phyloP scores from a whole-genome alignment of 2,888 invertebrate genomes.

The Hermodice carunculata region DNA sequence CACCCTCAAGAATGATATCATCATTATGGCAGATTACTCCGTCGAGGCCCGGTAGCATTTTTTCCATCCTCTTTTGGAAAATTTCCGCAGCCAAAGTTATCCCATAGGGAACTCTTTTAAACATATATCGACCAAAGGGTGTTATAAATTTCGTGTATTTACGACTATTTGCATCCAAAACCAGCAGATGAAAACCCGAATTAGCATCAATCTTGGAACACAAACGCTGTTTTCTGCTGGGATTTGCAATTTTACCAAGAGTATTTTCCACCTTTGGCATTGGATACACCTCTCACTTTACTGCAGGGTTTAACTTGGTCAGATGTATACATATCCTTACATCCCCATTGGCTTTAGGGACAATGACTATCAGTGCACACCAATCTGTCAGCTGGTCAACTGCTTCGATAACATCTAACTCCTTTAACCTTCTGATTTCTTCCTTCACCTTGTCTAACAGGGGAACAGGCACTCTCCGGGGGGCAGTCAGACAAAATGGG shows the following conservation, averaged over 20 bases:
- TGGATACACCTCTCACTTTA: no score
- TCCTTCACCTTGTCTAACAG: background rate
- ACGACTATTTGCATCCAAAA: no score
- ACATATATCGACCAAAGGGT: no score
- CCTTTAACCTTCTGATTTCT: background rate
- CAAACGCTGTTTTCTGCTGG: no score
- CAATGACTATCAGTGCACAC: background rate
- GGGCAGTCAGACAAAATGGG: background rate
- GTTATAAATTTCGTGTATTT: no score
- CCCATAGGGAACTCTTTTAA: conserved; percentile 27
- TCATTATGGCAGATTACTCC: conserved; percentile 39
- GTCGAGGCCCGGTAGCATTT: conserved; percentile 19
- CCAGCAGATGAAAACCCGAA: no score
- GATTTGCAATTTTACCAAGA: no score
- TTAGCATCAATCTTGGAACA: no score
- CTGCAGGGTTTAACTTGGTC: no score
- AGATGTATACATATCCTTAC: background rate
- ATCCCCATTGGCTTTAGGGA: background rate
- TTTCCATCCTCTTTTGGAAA: conserved; percentile 30
- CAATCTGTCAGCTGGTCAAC: background rate
- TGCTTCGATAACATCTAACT: background rate
- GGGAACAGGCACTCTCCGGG: background rate
- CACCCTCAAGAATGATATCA: conserved; percentile 34
- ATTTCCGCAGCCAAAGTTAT: conserved; percentile 22
- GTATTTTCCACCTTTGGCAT: no score